Conservation (phyloP, 2,888 invertebrate genomes). For the Fabriciana adippe region DNA sequence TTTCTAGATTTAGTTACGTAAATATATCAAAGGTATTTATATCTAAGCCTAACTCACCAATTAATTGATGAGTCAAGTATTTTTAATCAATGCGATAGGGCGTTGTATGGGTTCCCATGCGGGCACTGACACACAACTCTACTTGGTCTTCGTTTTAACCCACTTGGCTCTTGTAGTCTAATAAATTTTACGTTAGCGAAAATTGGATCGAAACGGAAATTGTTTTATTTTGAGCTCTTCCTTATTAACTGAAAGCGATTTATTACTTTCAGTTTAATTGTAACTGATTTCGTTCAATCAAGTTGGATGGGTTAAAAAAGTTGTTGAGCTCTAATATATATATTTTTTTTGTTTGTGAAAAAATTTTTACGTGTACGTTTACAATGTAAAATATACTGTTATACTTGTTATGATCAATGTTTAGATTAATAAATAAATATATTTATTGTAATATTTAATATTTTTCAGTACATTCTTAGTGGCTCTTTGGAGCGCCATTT, state of each 20-base stretch:
- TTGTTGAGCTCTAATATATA: no score
- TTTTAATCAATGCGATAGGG: conserved; percentile 36
- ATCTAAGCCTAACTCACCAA: conserved; percentile 15
- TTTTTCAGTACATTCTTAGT: no score
- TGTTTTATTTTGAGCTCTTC: conserved; percentile 23
- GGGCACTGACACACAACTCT: conserved; percentile 74
- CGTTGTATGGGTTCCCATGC: conserved; percentile 56
- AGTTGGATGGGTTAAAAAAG: no score
- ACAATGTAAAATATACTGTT: no score
- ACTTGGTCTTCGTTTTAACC: conserved; percentile 39
- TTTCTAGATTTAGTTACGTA: no score
- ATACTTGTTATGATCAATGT: no score
- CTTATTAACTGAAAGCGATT: conserved; percentile 14
- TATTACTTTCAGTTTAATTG: background rate
- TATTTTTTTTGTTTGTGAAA: no score
- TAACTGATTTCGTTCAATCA: no score
- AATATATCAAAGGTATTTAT: background rate
- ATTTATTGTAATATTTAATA: no score
- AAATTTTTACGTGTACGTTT: no score
- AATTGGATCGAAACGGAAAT: conserved; percentile 29
- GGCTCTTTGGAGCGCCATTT: no score
- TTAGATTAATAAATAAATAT: no score
- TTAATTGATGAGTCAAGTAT: conserved; percentile 35
- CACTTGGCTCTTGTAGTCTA: conserved; percentile 47
- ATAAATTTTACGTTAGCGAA: conserved; percentile 24